These are phyloP conservation scores for Trididemnum clinides DNA, from an alignment of 23 tunicate species.

Conservation along the genomic window DNA sequence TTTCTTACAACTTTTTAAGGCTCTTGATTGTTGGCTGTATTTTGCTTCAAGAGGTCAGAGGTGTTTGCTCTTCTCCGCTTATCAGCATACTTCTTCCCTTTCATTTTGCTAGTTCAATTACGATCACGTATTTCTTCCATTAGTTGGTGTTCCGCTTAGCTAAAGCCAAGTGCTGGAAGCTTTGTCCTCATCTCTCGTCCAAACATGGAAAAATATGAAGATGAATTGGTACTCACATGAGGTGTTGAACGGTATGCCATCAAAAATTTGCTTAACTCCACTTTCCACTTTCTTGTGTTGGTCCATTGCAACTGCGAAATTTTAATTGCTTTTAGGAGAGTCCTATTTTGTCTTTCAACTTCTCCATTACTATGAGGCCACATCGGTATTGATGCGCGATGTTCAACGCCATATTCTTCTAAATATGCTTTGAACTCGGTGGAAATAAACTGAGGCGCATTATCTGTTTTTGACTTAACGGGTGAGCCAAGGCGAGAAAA, in stretches of 20 bases:
- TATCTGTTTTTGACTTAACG: conserved; percentile 9
- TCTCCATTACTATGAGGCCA: conserved; percentile 43
- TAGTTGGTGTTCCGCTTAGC: neutral
- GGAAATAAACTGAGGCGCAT: conserved; percentile 42
- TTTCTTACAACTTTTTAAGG: neutral
- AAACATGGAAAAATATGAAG: conserved; percentile 43
- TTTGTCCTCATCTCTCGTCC: conserved; percentile 40
- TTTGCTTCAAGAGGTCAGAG: conserved; percentile 23
- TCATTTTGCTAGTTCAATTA: conserved; percentile 18
- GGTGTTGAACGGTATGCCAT: conserved; percentile 52
- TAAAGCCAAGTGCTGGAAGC: conserved; percentile 15
- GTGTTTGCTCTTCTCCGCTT: conserved; percentile 24
- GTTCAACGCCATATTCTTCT: conserved; percentile 38
- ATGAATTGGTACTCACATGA: conserved; percentile 30
- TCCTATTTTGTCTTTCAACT: conserved; percentile 48
- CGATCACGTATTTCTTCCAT: conserved; percentile 30
- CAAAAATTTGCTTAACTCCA: conserved; percentile 31
- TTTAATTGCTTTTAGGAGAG: conserved; percentile 36
- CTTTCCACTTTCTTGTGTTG: conserved; percentile 10
- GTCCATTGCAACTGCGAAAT: conserved; percentile 23
- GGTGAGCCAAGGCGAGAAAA: conserved; percentile 20
- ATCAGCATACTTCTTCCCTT: conserved; percentile 29
- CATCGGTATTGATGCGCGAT: conserved; percentile 20
- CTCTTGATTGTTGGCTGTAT: neutral
- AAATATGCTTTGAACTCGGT: conserved; percentile 27